These are phyloP conservation scores for Hydrophis major DNA, from an alignment of 2,797 vertebrate genomes.

Conservation along the genomic window DNA sequence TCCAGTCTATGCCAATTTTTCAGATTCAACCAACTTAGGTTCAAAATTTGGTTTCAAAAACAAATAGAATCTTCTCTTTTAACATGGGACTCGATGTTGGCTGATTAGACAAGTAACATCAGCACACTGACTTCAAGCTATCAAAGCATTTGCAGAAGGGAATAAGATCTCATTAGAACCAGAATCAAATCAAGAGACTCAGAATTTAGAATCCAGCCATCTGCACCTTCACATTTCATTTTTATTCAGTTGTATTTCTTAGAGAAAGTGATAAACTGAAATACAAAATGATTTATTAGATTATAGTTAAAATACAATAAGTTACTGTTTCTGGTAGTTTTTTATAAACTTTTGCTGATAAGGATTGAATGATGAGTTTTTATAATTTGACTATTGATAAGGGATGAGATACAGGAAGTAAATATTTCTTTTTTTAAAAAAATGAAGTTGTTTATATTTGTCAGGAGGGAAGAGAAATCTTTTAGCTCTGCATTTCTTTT, in stretches of 20 bases:
- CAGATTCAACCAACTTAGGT: not conserved
- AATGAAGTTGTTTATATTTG: not conserved
- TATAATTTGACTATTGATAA: not conserved
- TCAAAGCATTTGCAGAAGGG: not conserved
- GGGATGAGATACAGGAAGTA: not conserved
- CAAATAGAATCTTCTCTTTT: not conserved
- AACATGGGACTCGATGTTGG: not conserved
- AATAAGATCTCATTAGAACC: not conserved
- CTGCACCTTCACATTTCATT: not conserved
- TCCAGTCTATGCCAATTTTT: not conserved
- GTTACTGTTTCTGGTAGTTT: no score
- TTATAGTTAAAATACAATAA: no score
- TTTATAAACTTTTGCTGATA: no score
- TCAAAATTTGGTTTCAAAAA: not conserved
- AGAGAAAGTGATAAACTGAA: no score
- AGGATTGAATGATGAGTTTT: not conserved
- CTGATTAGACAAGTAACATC: not conserved
- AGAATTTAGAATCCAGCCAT: not conserved
- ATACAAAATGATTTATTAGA: no score
- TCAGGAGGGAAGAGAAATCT: not conserved
- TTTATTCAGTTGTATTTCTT: not conserved
- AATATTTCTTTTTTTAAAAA: not conserved
- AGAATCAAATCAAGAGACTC: not conserved
- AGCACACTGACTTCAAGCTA: not conserved
- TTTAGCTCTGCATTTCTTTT: not conserved